Evolutionary conservation across 1,140 invertebrate species (phyloP), one percentile per base, ranked within the genome.

Genomic region (Vollenhovia emeryi): DNA sequence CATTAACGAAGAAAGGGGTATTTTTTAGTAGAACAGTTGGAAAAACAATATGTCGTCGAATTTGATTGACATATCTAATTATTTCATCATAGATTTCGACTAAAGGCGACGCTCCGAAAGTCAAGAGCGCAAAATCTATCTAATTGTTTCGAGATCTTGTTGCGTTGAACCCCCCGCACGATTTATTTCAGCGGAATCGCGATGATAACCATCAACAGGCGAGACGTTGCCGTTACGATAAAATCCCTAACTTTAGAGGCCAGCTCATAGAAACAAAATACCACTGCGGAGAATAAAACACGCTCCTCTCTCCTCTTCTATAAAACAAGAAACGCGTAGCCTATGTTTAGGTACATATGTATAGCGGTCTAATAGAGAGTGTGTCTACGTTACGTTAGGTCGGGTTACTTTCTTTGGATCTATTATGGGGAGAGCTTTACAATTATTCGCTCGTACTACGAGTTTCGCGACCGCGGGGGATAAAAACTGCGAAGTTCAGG

Each of bases 401-500:
- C 68, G 83, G 68, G 68, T 79, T 85, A 60, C 27, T 52, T 18
- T 36, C 50, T 45, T 73, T 36, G 0, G 3, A 76, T 76, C 30
- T 30, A 43, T 73, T 82, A 48, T 15, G 59, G 69, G 50, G 80
- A 60, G 57, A 76, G 43, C 68, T 84, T 52, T 62, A 60, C 36
- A 21, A 18, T 57, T 74, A 76, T 50, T 76, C 52, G 55, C 82
- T 66, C 59, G 50, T 71, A 48, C 85, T 68, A 68, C 69, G 55
- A 87, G 48, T 83, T 13, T 79, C 62, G 60, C 59, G 74, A 78
- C 50, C 45, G 76, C 64, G n/a, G 40, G n/a, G 76, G 87, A 60
- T 91, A 87, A 86, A 86, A 89, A 91, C 84, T 71, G 59, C 74
- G 85, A 80, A 76, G 85, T 90, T 91, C 83, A 92, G 91, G 89